Percentiles rank a stretch among this genome's conserved stretches.
Evolutionary conservation across 2,888 invertebrate species (phyloP).

Genomic region (Aspidapion aeneum): DNA sequence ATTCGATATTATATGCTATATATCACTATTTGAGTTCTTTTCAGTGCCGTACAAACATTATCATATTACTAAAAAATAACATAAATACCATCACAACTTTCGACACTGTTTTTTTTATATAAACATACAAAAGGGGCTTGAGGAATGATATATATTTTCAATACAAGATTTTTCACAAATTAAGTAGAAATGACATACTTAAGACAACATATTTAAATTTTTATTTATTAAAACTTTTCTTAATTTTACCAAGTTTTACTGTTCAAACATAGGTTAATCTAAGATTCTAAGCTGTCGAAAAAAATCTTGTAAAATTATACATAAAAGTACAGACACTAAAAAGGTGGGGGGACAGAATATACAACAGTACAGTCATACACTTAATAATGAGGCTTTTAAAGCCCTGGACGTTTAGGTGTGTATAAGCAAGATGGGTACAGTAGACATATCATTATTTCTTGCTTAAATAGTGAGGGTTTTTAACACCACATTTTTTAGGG

Average conservation of each 20-base stretch:
- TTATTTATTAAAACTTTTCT: no score
- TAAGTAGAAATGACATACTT: no score
- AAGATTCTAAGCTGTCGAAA: no score
- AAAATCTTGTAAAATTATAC: no score
- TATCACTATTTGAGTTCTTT: not conserved
- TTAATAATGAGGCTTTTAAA: not conserved
- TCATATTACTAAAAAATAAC: not conserved
- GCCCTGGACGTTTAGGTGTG: not conserved
- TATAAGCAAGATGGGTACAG: not conserved
- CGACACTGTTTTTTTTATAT: not conserved
- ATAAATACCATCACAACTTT: not conserved
- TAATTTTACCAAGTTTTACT: no score
- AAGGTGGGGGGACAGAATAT: not conserved
- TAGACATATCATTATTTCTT: no score
- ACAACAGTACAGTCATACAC: not conserved
- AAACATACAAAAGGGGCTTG: not conserved
- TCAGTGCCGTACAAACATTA: not conserved
- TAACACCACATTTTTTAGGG: not conserved
- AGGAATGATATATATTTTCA: not conserved
- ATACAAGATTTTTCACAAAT: no score
- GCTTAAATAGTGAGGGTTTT: not conserved
- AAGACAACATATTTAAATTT: no score
- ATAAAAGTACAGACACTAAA: not conserved
- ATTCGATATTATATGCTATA: not conserved
- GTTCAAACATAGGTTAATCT: no score